Evolutionary conservation across 2,888 invertebrate species (phyloP).

Genomic region (Adela reaumurella): DNA sequence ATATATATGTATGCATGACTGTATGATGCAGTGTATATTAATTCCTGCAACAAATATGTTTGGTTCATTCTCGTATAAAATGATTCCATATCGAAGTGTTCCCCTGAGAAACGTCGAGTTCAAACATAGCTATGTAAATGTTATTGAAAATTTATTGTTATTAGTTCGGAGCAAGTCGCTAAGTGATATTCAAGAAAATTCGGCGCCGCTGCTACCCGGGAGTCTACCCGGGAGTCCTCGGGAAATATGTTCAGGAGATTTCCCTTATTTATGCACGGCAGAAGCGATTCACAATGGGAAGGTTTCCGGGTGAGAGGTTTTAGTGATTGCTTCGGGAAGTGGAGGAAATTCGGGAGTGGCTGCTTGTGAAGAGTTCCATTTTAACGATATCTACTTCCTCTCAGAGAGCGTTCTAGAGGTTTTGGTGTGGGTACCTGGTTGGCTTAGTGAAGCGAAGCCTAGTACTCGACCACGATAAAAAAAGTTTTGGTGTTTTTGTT

Average conservation of each 20-base stretch:
- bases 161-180: constrained; percentile 30
- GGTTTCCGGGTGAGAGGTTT: constrained; percentile 27
- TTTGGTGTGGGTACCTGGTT: too few species aligned
- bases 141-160: constrained; percentile 47
- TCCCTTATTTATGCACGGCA: constrained; percentile 22
- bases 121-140: constrained; percentile 30
- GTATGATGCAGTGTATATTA: too few species aligned
- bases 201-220: constrained; percentile 6
- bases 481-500: too few species aligned
- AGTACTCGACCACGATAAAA: too few species aligned
- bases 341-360: not conserved
- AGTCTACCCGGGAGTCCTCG: too few species aligned
- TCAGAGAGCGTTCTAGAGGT: too few species aligned
- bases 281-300: constrained; percentile 17
- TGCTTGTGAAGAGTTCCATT: not conserved
- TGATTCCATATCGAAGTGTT: not conserved
- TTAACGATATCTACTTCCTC: not conserved
- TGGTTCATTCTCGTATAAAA: too few species aligned
- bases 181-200: constrained; percentile 40
- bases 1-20: too few species aligned
- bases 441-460: too few species aligned
- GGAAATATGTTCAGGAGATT: constrained; percentile 31
- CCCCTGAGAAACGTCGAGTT: not conserved
- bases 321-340: constrained; percentile 21
- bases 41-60: too few species aligned